phyloP scores from a whole-genome alignment of 64 coral and sea anemone genomes.

The Montipora cactus region DNA sequence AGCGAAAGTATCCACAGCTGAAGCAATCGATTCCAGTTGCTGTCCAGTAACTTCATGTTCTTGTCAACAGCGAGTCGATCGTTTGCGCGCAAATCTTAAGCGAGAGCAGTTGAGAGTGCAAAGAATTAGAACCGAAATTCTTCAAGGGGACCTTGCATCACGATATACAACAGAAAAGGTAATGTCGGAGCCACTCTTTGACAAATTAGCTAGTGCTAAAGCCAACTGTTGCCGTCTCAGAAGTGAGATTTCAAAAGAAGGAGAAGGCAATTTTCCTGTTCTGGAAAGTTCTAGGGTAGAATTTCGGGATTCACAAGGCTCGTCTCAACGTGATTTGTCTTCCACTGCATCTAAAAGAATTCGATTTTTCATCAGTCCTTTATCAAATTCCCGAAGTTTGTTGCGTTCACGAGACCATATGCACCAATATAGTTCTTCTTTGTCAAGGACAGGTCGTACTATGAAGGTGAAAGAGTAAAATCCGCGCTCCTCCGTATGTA shows the following conservation, averaged over 20 bases:
- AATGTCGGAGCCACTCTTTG: slow-evolving; percentile 46
- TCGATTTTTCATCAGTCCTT: not conserved
- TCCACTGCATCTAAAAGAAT: slow-evolving; percentile 35
- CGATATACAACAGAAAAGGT: not conserved
- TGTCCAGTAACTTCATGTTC: not conserved
- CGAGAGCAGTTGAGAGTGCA: slow-evolving; percentile 68
- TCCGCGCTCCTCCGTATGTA: not conserved
- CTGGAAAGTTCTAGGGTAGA: not conserved
- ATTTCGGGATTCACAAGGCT: not conserved
- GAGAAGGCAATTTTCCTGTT: not conserved
- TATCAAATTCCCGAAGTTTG: slow-evolving; percentile 3
- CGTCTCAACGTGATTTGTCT: slow-evolving; percentile 11
- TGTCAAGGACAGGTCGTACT: not conserved
- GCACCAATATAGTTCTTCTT: not conserved
- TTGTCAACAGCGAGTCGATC: slow-evolving; percentile 10
- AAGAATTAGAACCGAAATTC: slow-evolving; percentile 47
- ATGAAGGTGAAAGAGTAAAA: not conserved
- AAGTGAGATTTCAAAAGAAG: slow-evolving; percentile 63
- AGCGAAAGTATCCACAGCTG: not conserved
- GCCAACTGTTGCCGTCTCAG: slow-evolving; percentile 44
- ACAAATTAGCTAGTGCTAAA: slow-evolving; percentile 21
- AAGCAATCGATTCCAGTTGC: not conserved
- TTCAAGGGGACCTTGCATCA: slow-evolving; percentile 33
- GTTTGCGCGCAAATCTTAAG: slow-evolving; percentile 55
- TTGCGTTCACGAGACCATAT: slow-evolving; percentile 6